Base-by-base conservation (phyloP, 1,140 invertebrate genomes). In the Trypoxylus dichotomus region DNA sequence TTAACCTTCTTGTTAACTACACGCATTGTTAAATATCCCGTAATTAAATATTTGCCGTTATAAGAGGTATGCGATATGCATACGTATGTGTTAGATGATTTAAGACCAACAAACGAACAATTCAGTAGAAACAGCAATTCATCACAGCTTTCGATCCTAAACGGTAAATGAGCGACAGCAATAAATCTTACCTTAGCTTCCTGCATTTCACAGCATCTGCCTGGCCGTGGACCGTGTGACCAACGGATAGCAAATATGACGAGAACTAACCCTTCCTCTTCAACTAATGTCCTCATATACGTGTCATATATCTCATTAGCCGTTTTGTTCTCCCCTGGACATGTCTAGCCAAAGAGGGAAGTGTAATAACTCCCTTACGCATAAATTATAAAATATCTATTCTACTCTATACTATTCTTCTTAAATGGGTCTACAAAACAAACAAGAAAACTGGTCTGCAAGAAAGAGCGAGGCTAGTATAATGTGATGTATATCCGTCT, bases 161-260 rank as follows among this genome's bases (percentile, higher is more conserved):
- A 72, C 71, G 72, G 72, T 25, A 10, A 68, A 68, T 19, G 72
- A 41, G 13, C 13, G 72, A 41, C 72, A 29, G 41, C 74, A 76
- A 76, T 76, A 60, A 76, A 76, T 60, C 54, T 76, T 76, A 10
- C 11, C 43, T 60, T 54, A 60, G 60, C 74, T 76, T 29, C 74
- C 74, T 58, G 74, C 13, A 54, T 15, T 43, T 58, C 27, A 6
- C 74, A 76, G 42, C 74, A 76, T 60, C 54, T 60, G 54, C 74
- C 54, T 76, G 13, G 6, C 21, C n/a, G 32, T 60, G 74, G 74
- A 54, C 54, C 74, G 42, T 47, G 74, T 60, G 42, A 60, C 74
- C 74, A 76, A 60, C 74, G 42, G 74, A 68, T 47, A 41, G 21
- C 24, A 27, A 68, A 68, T 24, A 29, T 68, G 24, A 68, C 60